Evolutionary conservation across 2,888 invertebrate species (phyloP).

Genomic region (Sinhomidia bicolor): DNA sequence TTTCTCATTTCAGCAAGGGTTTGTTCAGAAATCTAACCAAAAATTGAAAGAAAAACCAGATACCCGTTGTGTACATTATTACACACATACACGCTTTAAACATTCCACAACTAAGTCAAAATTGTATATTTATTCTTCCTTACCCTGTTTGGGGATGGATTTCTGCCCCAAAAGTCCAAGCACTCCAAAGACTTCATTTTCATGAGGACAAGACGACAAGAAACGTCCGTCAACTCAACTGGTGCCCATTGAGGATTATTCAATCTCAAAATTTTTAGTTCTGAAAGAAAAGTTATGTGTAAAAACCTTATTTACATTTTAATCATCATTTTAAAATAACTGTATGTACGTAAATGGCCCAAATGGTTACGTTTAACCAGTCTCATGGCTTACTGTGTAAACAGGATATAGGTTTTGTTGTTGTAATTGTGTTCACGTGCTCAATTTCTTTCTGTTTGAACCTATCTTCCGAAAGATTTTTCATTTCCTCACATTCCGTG

Average conservation of each 20-base stretch:
- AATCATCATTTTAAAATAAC: not conserved
- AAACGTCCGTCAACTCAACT: constrained; percentile 74
- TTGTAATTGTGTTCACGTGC: constrained; percentile 46
- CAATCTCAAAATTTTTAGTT: constrained; percentile 72
- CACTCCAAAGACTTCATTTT: constrained; percentile 70
- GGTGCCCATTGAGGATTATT: constrained; percentile 70
- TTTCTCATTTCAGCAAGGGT: constrained; percentile 61
- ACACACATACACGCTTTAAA: too few species aligned
- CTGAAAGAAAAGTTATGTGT: constrained; percentile 60
- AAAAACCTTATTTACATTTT: not conserved
- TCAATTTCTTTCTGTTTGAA: constrained; percentile 47
- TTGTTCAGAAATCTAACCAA: constrained; percentile 49
- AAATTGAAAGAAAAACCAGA: too few species aligned
- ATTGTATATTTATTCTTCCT: not conserved
- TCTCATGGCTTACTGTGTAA: constrained; percentile 66
- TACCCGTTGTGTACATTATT: too few species aligned
- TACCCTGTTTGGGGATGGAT: constrained; percentile 50
- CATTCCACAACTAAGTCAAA: not conserved
- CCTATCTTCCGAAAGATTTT: constrained; percentile 27
- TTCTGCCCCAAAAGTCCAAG: constrained; percentile 72
- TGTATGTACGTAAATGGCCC: too few species aligned
- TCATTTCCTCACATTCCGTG: constrained; percentile 59
- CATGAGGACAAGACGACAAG: constrained; percentile 73
- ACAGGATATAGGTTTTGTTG: constrained; percentile 69
- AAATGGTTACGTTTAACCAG: too few species aligned